These are phyloP conservation scores for Drosophila sordidula DNA, from an alignment of 2,888 invertebrate species.

Conservation along the genomic window DNA sequence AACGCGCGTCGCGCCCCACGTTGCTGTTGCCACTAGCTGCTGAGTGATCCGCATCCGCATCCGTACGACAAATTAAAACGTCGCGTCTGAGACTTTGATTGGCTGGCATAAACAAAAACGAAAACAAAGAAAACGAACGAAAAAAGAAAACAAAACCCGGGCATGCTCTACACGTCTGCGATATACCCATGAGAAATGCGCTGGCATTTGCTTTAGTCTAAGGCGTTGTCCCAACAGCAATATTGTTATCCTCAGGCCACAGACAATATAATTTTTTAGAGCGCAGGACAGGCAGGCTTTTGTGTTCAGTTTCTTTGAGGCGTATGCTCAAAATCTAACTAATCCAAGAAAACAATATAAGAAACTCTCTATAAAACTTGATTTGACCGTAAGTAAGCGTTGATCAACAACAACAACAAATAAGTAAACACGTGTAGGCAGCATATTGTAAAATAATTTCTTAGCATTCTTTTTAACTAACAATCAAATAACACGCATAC, in stretches of 20 bases:
- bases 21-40: constrained; percentile 47
- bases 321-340: constrained; percentile 9
- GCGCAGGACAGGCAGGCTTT: constrained; percentile 67
- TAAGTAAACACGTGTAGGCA: constrained; percentile 22
- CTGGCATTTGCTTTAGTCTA: constrained; percentile 38
- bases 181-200: constrained; percentile 38
- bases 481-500: constrained; percentile 61
- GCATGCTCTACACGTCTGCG: constrained; percentile 10
- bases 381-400: constrained; percentile 67
- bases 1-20: constrained; percentile 56
- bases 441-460: constrained; percentile 53
- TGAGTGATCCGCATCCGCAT: constrained; percentile 72
- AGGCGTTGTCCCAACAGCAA: constrained; percentile 50
- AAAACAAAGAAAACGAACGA: not conserved
- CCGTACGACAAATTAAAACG: constrained; percentile 44
- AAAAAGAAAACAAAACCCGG: constrained; percentile 1
- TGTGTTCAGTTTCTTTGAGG: constrained; percentile 48
- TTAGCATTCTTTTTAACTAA: constrained; percentile 37
- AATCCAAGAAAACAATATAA: constrained; percentile 20
- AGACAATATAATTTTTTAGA: constrained; percentile 53
- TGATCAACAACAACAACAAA: constrained; percentile 42
- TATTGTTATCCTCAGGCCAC: constrained; percentile 33
- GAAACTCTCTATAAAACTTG: constrained; percentile 33
- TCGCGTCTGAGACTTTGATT: constrained; percentile 65
- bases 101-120: constrained; percentile 44